Conservation (phyloP, 64 coral and sea anemone genomes). For the Cladopsammia gracilis region DNA sequence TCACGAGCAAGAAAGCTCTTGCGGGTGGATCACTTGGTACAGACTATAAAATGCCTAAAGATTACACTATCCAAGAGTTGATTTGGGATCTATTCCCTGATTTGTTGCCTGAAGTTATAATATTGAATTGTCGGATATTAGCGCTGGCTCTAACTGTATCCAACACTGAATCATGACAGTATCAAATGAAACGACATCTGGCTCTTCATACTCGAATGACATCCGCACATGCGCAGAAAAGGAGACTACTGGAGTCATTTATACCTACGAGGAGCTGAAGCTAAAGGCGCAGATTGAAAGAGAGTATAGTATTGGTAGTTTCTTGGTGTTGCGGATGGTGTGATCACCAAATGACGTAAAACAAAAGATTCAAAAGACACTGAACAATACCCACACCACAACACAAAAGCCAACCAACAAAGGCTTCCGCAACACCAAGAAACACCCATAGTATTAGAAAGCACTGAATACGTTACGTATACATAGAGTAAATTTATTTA, state of each 20-base stretch:
- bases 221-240: background rate
- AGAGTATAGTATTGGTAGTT: background rate
- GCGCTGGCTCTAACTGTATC: no score
- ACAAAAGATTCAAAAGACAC: no score
- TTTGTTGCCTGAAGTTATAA: background rate
- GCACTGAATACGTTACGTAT: no score
- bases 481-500: no score
- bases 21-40: background rate
- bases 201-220: background rate
- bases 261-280: background rate
- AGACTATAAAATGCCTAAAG: background rate
- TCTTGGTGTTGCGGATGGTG: no score
- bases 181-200: background rate
- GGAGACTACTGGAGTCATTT: background rate
- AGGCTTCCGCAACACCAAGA: no score
- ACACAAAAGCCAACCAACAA: no score
- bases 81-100: background rate
- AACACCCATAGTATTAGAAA: no score
- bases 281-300: conserved; percentile 13
- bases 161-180: background rate
- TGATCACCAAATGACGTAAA: no score
- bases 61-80: conserved; percentile 6
- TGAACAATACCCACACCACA: no score
- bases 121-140: background rate
- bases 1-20: background rate